Percentiles rank a stretch among this genome's conserved stretches.
Evolutionary conservation across 2,888 invertebrate species (phyloP).

Genomic region (Meghimatium bilineatum): DNA sequence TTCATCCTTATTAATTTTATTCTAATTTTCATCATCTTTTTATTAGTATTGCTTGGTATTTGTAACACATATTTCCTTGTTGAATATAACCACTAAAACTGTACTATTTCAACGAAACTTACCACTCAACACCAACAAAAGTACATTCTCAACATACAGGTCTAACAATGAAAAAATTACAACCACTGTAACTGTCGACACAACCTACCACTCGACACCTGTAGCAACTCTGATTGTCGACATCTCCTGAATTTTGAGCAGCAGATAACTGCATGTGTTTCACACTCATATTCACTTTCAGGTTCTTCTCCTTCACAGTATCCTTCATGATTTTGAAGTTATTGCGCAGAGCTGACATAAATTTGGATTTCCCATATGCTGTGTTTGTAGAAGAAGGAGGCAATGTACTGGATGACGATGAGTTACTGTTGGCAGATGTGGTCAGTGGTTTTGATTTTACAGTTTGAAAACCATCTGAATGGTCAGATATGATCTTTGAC

Average conservation of each 20-base stretch:
- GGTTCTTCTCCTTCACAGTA: constrained; percentile 35
- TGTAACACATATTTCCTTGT: too few species aligned
- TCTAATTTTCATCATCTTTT: too few species aligned
- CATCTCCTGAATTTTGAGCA: background rate
- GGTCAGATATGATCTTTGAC: background rate
- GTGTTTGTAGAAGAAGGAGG: constrained; percentile 14
- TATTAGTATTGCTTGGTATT: too few species aligned
- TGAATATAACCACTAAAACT: too few species aligned
- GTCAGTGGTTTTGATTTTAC: constrained; percentile 17
- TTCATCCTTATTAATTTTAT: too few species aligned
- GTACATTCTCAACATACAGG: too few species aligned
- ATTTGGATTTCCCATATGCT: constrained; percentile 27
- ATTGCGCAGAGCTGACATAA: constrained; percentile 37
- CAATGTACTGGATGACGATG: background rate
- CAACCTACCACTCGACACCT: constrained; percentile 61
- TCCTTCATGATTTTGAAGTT: constrained; percentile 46
- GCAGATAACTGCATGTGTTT: constrained; percentile 8
- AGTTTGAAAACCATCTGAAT: background rate
- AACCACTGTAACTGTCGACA: background rate
- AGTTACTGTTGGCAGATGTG: background rate
- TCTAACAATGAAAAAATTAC: too few species aligned
- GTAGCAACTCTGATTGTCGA: constrained; percentile 48
- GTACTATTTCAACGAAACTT: too few species aligned
- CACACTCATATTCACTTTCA: background rate
- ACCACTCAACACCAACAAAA: too few species aligned